These are phyloP conservation scores for Lytechinus pictus DNA, from an alignment of 35 echinoderm and acorn worm genomes.

Conservation along the genomic window DNA sequence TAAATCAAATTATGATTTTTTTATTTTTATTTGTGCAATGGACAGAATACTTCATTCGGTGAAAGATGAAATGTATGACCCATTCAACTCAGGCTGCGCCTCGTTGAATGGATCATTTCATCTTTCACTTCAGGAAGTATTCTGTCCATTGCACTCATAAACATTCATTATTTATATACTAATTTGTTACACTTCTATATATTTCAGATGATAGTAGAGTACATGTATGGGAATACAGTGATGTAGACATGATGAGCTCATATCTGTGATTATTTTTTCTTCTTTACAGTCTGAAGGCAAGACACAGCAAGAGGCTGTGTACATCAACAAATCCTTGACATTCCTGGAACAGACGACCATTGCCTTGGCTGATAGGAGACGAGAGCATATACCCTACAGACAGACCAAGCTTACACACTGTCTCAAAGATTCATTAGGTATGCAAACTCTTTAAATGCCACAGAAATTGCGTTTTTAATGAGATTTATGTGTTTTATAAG, in stretches of 20 bases:
- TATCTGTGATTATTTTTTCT: slow-evolving; percentile 42
- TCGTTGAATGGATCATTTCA: no score
- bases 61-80: no score
- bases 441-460: not conserved
- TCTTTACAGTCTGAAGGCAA: slow-evolving; percentile 90
- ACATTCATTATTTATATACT: no score
- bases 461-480: no score
- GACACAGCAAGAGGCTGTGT: slow-evolving; percentile 94
- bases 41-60: no score
- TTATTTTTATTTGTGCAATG: no score
- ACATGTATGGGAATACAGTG: not conserved
- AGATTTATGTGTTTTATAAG: no score
- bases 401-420: slow-evolving; percentile 98
- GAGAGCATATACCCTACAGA: slow-evolving; percentile 95
- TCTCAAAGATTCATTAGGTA: slow-evolving; percentile 97
- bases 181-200: no score
- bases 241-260: not conserved
- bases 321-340: slow-evolving; percentile 97
- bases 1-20: no score
- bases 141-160: no score
- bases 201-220: not conserved
- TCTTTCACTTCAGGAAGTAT: no score
- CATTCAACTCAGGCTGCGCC: no score
- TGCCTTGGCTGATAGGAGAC: slow-evolving; percentile 83
- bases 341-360: slow-evolving; percentile 98